A percentile compares a stretch with the other conserved stretches of the same genome.
Evolutionary conservation across 2,797 vertebrate species (phyloP).

Genomic region (Poeciliopsis paucimaculata): DNA sequence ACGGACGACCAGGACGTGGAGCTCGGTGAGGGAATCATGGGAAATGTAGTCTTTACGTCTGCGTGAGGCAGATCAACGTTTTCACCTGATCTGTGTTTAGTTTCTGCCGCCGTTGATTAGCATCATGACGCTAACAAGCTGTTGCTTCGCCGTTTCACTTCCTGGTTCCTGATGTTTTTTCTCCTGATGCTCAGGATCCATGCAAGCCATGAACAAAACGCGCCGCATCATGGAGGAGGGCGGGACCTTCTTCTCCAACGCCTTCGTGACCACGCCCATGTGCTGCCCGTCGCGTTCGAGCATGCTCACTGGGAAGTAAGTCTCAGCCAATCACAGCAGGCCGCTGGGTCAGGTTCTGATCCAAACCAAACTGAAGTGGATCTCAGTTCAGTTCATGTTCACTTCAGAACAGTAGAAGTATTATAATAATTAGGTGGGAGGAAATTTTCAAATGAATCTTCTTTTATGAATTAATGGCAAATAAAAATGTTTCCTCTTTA

Average conservation of each 20-base stretch:
- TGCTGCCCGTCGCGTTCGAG: conserved; percentile 94
- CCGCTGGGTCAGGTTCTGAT: neutral
- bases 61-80: neutral
- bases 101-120: neutral
- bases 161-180: neutral
- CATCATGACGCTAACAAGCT: neutral
- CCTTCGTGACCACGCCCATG: conserved; percentile 94
- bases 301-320: conserved; percentile 91
- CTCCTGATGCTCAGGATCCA: conserved; percentile 80
- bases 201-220: conserved; percentile 92
- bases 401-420: neutral
- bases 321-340: neutral
- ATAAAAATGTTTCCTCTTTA: too few species aligned
- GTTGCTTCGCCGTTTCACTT: neutral
- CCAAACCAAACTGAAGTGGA: neutral
- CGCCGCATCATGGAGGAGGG: conserved; percentile 73
- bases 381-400: neutral
- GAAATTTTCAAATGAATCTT: too few species aligned
- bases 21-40: conserved; percentile 80
- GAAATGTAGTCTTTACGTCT: neutral
- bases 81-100: neutral
- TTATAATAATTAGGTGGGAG: neutral
- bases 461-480: too few species aligned
- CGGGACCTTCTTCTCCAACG: conserved; percentile 73
- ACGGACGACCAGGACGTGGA: conserved; percentile 97